A percentile compares a stretch with the other conserved stretches of the same genome.
Evolutionary conservation across 64 coral and sea anemone genomes (phyloP).

Genomic region (Dendronephthya gigantea): DNA sequence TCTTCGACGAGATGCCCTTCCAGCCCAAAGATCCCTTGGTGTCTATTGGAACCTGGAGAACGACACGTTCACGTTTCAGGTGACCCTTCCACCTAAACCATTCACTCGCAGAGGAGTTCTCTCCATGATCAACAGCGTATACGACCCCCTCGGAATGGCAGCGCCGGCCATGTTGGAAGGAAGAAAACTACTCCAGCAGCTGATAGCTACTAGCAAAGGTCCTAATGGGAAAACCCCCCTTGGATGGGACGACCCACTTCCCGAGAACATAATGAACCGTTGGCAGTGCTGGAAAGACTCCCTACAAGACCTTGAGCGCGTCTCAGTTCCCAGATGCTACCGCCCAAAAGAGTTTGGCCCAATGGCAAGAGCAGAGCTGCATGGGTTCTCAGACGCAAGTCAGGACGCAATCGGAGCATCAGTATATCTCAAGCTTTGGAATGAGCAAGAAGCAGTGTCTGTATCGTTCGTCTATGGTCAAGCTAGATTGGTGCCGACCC

Average conservation of each 20-base stretch:
- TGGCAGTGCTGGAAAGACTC: slow-evolving; percentile 23
- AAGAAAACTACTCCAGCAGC: slow-evolving; percentile 17
- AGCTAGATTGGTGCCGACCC: neutral
- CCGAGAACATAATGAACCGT: neutral
- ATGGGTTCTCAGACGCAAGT: slow-evolving; percentile 14
- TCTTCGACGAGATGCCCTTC: slow-evolving; percentile 13
- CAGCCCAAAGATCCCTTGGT: slow-evolving; percentile 24
- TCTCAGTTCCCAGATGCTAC: slow-evolving; percentile 8
- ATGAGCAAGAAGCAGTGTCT: neutral
- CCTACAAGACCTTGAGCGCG: neutral
- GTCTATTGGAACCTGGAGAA: slow-evolving; percentile 22
- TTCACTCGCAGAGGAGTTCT: slow-evolving; percentile 41
- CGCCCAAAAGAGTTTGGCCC: neutral
- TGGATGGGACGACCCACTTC: slow-evolving; percentile 18
- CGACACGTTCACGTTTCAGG: slow-evolving; percentile 30
- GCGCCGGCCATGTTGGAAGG: neutral
- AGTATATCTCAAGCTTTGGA: neutral
- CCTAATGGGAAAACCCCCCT: slow-evolving; percentile 2
- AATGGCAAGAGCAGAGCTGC: neutral
- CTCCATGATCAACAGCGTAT: slow-evolving; percentile 19
- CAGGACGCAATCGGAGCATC: slow-evolving; percentile 23
- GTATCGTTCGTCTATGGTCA: neutral
- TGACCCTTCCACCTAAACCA: neutral
- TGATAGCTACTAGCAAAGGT: slow-evolving; percentile 5
- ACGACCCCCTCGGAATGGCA: slow-evolving; percentile 23